Evolutionary conservation across 2,888 invertebrate species (phyloP), one percentile per base, ranked within the genome.

Genomic region (Morpho deidamia): DNA sequence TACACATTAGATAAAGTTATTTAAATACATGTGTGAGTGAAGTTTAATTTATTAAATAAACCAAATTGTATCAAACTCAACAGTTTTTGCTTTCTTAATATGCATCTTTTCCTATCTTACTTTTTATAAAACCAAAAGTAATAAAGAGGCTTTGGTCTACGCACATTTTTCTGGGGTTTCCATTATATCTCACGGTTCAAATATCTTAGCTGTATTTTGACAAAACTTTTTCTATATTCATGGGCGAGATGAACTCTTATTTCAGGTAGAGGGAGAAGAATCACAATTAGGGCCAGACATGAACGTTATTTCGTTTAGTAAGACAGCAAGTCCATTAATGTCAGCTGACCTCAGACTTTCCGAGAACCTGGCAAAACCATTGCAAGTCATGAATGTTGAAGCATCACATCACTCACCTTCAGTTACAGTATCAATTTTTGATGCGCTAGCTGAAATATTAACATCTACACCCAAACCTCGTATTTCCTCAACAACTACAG

Each of bases 391-490:
- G 78, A 90, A 87, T 69, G 90, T 91, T 72, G 91, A 91, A 74
- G 90, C 91, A 57, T 87, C 90, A 69, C 81, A 91, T 62, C 89
- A 91, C 71, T 91, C 91, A 67, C 88, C 90, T 61, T 91, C 91
- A 67, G 91, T 91, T 67, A 91, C 91, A 64, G 84, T 91, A 68
- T 91, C 91, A 58, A 91, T 91, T 66, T 91, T 90, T 67, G 91
- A 91, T 79, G 91, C 91, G 74, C 72, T 91, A 75, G 90, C 91
- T 73, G 91, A 91, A 63, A 90, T 91, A 70, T 84, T 91, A 65
- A 90, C 89, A 63, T 90, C 90, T 47, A 89, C 90, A 76, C 86
- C 88, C 62, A 84, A 77, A 83, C 73, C 82, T 67, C 66, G 66
- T 59, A 79, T 81, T 72, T 72, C 86, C 62, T 80, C 88, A 58